phyloP scores from a whole-genome alignment of 2,888 invertebrate genomes.

The Calameuta idolon region DNA sequence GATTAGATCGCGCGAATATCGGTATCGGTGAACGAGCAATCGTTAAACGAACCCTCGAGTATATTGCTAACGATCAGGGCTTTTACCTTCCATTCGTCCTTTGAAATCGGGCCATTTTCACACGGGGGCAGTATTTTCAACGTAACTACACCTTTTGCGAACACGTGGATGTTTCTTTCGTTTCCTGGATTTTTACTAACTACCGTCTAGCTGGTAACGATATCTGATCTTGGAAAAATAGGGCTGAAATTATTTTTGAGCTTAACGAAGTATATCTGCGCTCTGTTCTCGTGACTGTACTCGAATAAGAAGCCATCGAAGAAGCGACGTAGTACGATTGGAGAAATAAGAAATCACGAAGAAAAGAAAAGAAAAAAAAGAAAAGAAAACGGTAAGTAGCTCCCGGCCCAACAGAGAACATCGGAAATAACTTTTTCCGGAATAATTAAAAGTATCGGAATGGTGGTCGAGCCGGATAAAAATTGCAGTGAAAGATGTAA shows the following conservation, averaged over 20 bases:
- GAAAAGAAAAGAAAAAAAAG: conserved; percentile 16
- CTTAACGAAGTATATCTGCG: neutral
- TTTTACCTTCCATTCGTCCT: neutral
- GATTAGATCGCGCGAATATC: conserved; percentile 23
- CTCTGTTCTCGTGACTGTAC: neutral
- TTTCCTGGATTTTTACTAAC: neutral
- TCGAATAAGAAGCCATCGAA: neutral
- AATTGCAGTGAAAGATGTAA: neutral
- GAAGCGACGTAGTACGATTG: neutral
- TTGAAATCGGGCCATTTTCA: neutral
- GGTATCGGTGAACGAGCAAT: conserved; percentile 17
- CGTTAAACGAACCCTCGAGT: neutral
- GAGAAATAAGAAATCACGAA: conserved; percentile 3
- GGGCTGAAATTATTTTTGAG: neutral
- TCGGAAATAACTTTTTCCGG: neutral
- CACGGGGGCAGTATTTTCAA: neutral
- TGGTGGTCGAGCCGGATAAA: neutral
- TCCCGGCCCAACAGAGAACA: neutral
- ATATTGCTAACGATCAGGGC: conserved; percentile 18
- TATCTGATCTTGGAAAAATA: neutral
- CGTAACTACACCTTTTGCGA: neutral
- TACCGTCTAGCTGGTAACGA: neutral
- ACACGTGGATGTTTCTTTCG: neutral
- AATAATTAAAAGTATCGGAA: neutral
- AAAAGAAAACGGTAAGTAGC: neutral